phyloP scores from a whole-genome alignment of 1,140 invertebrate species.

The Sesamia nonagrioides region DNA sequence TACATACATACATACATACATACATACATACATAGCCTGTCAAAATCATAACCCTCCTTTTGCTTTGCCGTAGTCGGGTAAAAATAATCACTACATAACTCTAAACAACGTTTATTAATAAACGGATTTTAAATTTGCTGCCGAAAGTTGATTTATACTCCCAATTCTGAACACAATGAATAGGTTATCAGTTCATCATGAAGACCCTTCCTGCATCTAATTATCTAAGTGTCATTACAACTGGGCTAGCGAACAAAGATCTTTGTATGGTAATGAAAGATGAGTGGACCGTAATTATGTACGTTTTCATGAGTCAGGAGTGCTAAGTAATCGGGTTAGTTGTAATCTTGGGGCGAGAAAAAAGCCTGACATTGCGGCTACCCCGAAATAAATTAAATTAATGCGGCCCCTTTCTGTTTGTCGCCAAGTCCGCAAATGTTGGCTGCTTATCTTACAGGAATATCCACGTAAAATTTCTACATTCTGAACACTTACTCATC shows the following conservation, averaged over 20 bases:
- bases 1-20: no score
- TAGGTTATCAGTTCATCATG: background rate
- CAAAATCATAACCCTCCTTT: no score
- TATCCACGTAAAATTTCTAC: background rate
- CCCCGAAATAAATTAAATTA: conserved; percentile 54
- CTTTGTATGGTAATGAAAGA: conserved; percentile 53
- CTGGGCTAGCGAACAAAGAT: conserved; percentile 1
- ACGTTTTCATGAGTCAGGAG: conserved; percentile 60
- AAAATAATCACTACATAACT: no score
- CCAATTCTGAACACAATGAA: background rate
- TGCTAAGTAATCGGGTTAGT: conserved; percentile 58
- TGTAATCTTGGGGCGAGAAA: conserved; percentile 55
- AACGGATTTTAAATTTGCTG: no score
- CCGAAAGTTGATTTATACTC: no score
- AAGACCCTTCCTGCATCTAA: background rate
- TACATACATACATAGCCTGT: no score
- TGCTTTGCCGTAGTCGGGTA: no score
- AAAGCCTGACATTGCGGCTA: conserved; percentile 52
- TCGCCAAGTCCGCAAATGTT: conserved; percentile 18
- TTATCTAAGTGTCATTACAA: background rate
- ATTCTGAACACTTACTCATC: background rate
- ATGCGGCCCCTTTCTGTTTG: conserved; percentile 43
- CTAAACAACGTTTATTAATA: no score
- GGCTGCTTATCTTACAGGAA: conserved; percentile 26
- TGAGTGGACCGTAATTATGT: conserved; percentile 56